phyloP scores from a whole-genome alignment of 2,797 vertebrate species.

The Melopsittacus undulatus region DNA sequence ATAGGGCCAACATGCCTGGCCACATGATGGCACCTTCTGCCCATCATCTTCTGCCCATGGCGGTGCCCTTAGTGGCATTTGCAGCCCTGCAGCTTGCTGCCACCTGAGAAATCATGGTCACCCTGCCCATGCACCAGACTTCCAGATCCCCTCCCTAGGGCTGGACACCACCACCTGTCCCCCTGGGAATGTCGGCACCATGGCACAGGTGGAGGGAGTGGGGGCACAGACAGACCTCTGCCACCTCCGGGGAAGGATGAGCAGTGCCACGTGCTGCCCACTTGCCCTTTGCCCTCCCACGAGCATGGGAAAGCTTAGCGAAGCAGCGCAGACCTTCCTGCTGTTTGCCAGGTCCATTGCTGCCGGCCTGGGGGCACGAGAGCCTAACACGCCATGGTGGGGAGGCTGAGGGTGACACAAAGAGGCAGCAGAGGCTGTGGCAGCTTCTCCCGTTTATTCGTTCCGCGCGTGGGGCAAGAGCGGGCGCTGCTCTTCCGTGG shows the following conservation, averaged over 20 bases:
- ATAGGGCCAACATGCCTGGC: neutral
- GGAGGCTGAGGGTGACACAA: neutral
- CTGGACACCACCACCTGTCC: rapidly evolving
- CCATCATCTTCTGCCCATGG: neutral
- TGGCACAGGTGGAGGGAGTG: neutral
- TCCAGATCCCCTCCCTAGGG: neutral
- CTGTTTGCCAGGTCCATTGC: neutral
- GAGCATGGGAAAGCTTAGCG: neutral
- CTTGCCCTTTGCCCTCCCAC: neutral
- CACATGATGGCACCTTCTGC: neutral
- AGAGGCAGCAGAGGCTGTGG: slow-evolving; percentile 2
- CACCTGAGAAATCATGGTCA: rapidly evolving
- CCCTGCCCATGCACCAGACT: neutral
- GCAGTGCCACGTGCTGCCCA: neutral
- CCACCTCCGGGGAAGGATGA: neutral
- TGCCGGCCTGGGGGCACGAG: rapidly evolving
- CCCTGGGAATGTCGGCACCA: rapidly evolving
- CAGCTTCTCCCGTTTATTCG: neutral
- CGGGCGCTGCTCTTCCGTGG: slow-evolving; percentile 84
- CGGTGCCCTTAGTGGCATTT: rapidly evolving
- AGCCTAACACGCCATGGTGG: rapidly evolving
- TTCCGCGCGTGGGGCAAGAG: slow-evolving; percentile 81
- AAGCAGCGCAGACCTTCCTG: neutral
- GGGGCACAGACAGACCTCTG: neutral
- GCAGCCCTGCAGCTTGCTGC: neutral